Conservation (phyloP, 2,888 invertebrate genomes). For the Dinocampus coccinellae region DNA sequence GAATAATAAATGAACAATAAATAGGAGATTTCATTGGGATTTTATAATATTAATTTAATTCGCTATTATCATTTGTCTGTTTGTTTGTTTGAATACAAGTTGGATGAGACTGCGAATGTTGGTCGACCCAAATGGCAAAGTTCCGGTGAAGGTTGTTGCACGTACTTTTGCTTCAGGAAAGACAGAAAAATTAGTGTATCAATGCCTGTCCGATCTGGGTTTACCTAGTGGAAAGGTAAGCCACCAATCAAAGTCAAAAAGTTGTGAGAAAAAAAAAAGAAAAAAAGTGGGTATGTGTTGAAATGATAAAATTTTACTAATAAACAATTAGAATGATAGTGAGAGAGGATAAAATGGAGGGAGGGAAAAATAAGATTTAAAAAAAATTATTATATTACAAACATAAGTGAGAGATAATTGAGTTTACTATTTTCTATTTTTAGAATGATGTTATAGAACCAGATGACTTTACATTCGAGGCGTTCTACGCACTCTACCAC, state of each 20-base stretch:
- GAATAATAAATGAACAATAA: too few species aligned
- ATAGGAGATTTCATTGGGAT: not conserved
- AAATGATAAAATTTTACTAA: not conserved
- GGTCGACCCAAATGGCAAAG: conserved; percentile 94
- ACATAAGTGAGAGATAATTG: conserved; percentile 19
- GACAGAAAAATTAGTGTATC: conserved; percentile 98
- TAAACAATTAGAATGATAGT: not conserved
- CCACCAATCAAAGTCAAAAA: conserved; percentile 1
- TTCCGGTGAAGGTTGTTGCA: conserved; percentile 96
- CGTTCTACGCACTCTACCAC: conserved; percentile 97
- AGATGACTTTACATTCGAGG: conserved; percentile 96
- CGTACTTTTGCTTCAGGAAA: conserved; percentile 99
- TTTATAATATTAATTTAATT: not conserved
- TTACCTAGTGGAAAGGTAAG: conserved; percentile 90
- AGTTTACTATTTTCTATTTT: conserved; percentile 49
- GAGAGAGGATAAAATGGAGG: not conserved
- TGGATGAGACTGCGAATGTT: conserved; percentile 98
- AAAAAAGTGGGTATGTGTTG: too few species aligned
- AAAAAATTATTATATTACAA: not conserved
- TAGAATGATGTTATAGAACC: conserved; percentile 94
- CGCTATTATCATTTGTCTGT: not conserved
- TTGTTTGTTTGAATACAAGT: conserved; percentile 72
- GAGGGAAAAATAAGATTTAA: not conserved
- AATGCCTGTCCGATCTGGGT: conserved; percentile 93
- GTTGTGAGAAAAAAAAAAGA: not conserved